Base-by-base conservation (phyloP, 2,797 vertebrate species). In the Squalus acanthias region DNA sequence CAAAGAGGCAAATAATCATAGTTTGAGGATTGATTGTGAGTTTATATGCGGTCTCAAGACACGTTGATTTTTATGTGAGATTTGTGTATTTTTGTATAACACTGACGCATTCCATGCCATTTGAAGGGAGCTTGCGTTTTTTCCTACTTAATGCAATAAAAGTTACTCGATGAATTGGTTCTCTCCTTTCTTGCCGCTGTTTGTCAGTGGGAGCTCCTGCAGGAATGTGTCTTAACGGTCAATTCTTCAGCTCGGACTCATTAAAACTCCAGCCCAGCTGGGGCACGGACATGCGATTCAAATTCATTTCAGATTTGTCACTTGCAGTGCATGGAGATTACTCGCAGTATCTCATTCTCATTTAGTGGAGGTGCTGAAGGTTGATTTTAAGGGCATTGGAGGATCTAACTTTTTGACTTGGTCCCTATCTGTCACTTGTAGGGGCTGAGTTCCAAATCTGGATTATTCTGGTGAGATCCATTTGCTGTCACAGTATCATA, bases 281-380 rank as follows among this genome's bases (percentile, higher is more conserved):
- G 22, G 69, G 46, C 9, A 33, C 6, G 39, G 39, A 95, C 67
- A 53, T 53, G 22, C 24, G 13, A 95, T 95, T 72, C 46, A 26
- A 46, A 95, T 29, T 95, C 39, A 95, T 94, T 69, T 94, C n/a
- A 50, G 39, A 70, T 50, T 94, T 94, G 91, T 17, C 67, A 70
- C n/a, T 70, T 26, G 10, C 8, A 92, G 91, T 39, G 33, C n/a
- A 69, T 69, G 7, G 20, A 39, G 65, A 22, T 39, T 39, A 39
- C 57, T 95, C n/a, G 1, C 93, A 13, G 50, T 12, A 50, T 17
- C 22, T 74, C 17, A 29, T 72, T 72, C 93, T 72, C 8, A 13
- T 50, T 72, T 69, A 74, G 3, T 74, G 39, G 69, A 24, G 20
- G 17, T 70, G 92, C 24, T 46, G 65, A 95, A 72, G 50, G 26